These are phyloP conservation scores for Drosophila navojoa DNA, from an alignment of 1,140 invertebrate species.

Conservation along the genomic window DNA sequence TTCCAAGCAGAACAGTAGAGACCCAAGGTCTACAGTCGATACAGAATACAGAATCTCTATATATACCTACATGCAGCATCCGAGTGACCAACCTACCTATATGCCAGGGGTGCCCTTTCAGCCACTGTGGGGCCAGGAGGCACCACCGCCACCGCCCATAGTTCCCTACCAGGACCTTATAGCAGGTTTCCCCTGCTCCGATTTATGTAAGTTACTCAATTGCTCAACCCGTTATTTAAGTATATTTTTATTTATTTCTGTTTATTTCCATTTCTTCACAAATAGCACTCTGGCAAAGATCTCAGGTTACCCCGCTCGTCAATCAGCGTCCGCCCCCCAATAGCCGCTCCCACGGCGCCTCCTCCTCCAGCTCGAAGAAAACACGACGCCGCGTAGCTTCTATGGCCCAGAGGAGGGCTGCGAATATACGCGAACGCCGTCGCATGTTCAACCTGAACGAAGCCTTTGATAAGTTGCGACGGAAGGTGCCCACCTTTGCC, in stretches of 20 bases:
- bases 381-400: conserved; percentile 94
- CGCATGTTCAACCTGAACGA: conserved; percentile 99
- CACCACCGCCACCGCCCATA: conserved; percentile 78
- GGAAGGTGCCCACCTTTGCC: conserved; percentile 99
- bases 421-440: conserved; percentile 96
- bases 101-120: conserved; percentile 83
- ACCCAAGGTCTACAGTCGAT: conserved; percentile 52
- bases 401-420: conserved; percentile 94
- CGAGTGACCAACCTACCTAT: conserved; percentile 71
- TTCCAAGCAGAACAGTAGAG: conserved; percentile 70
- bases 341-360: conserved; percentile 57
- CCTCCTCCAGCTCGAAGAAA: conserved; percentile 87
- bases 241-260: not conserved
- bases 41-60: conserved; percentile 8
- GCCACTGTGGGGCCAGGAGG: conserved; percentile 75
- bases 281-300: conserved; percentile 84
- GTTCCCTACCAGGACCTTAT: conserved; percentile 85
- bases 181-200: conserved; percentile 85
- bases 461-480: conserved; percentile 96
- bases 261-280: conserved; percentile 16
- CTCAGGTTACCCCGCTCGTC: conserved; percentile 74
- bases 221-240: no score
- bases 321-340: conserved; percentile 61
- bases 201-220: conserved; percentile 84
- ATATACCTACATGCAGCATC: conserved; percentile 70